These are phyloP conservation scores for Nemapogon koenigi DNA, from an alignment of 2,888 invertebrate species.

Conservation along the genomic window DNA sequence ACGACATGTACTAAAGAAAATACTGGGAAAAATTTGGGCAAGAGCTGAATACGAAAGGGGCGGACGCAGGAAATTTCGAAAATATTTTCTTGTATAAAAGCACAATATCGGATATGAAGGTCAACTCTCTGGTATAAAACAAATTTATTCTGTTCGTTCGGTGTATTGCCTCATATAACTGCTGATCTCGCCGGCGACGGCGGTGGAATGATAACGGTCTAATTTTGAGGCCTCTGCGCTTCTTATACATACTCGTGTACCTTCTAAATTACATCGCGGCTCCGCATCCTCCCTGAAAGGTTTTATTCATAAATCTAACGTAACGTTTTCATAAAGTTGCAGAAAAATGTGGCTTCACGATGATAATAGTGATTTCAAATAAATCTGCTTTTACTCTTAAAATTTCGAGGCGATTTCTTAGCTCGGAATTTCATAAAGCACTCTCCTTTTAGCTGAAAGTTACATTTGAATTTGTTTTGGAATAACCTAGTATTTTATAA, in stretches of 20 bases:
- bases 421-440: neutral
- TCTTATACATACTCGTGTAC: constrained; percentile 42
- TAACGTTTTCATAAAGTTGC: constrained; percentile 57
- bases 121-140: constrained; percentile 56
- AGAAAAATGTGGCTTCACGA: constrained; percentile 43
- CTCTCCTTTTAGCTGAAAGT: neutral
- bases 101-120: constrained; percentile 60
- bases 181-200: constrained; percentile 56
- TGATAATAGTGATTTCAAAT: constrained; percentile 31
- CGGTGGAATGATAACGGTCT: constrained; percentile 60
- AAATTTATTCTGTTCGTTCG: constrained; percentile 58
- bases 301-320: constrained; percentile 62
- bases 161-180: constrained; percentile 61
- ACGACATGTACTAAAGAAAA: constrained; percentile 4
- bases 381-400: constrained; percentile 17
- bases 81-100: constrained; percentile 46
- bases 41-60: constrained; percentile 27
- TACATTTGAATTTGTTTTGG: neutral
- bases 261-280: constrained; percentile 56
- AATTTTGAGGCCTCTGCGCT: constrained; percentile 30
- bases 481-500: neutral
- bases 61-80: constrained; percentile 33
- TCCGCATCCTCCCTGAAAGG: constrained; percentile 55
- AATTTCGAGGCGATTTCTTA: constrained; percentile 1
- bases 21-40: constrained; percentile 1